Evolutionary conservation across 2,888 invertebrate genomes (phyloP), one percentile per base, ranked within the genome.

Genomic region (Lysandra coridon): DNA sequence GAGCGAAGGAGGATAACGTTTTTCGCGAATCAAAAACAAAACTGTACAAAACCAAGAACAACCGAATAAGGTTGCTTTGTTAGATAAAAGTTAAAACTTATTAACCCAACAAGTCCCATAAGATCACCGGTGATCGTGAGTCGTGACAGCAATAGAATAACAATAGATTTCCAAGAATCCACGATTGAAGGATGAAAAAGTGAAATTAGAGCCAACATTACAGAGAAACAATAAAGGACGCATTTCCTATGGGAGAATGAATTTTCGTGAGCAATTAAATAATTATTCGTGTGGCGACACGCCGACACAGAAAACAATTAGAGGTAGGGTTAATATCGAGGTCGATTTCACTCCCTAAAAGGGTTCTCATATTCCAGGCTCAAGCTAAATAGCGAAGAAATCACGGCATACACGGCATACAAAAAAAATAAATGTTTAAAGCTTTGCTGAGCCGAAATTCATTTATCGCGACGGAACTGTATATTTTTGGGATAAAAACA

Each of bases 241-340:
- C 33, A 69, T 69, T 33, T 33, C 69, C 69, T 33, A 33, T 69
- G 33, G 37, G 69, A 69, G 10, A 69, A 6, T 69, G 14, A 33
- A 37, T 37, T 69, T 69, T 69, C 33, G 14, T 69, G 69, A 69
- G 69, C 69, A 69, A 69, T 69, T 69, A 17, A 69, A 69, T 30
- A 64, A 64, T 37, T 69, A 4, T 69, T 69, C 69, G 69, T 69
- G 69, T 69, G 69, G 69, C 69, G 69, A 69, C 69, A 69, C 14
- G 69, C 33, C 69, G 69, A 69, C 69, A 69, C 33, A 69, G 62
- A 33, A 69, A 69, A 69, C 69, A 69, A 17, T 69, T 69, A 17
- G 14, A 14, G 69, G 69, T 69, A 69, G 69, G 37, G 69, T 69
- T 69, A 33, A 69, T 37, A 37, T 69, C 14, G 69, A 69, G 69